These are phyloP conservation scores for Drosophila teissieri DNA, from an alignment of 1,140 invertebrate genomes.

Conservation along the genomic window DNA sequence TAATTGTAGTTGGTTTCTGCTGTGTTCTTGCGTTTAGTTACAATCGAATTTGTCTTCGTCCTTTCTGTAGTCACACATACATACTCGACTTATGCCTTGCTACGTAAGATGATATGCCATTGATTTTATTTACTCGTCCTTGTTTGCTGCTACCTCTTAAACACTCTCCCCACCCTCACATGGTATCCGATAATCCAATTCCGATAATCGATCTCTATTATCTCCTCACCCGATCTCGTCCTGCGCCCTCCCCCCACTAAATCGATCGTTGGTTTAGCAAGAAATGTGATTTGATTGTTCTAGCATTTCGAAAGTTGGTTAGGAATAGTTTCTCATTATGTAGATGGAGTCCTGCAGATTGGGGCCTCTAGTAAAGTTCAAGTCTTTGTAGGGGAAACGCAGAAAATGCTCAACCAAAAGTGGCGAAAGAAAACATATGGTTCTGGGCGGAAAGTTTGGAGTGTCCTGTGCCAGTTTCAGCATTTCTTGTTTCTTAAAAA, in stretches of 20 bases:
- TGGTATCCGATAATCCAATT: slow-evolving; percentile 11
- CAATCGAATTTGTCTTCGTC: slow-evolving; percentile 46
- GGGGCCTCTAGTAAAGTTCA: slow-evolving; percentile 48
- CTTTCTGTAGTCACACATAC: slow-evolving; percentile 40
- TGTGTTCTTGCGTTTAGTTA: slow-evolving; percentile 55
- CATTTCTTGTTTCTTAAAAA: slow-evolving; percentile 7
- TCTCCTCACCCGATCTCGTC: slow-evolving; percentile 6
- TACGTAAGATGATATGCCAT: slow-evolving; percentile 82
- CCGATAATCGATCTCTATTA: slow-evolving; percentile 9
- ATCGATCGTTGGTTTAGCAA: slow-evolving; percentile 68
- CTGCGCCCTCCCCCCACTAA: slow-evolving; percentile 30
- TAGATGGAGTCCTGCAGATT: slow-evolving; percentile 31
- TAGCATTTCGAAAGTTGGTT: slow-evolving; percentile 77
- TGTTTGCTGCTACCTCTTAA: slow-evolving; percentile 32
- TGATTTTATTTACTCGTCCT: slow-evolving; percentile 69
- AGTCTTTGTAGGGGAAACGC: slow-evolving; percentile 64
- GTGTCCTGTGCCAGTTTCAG: slow-evolving; percentile 54
- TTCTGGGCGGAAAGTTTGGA: slow-evolving; percentile 78
- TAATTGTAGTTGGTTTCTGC: slow-evolving; percentile 64
- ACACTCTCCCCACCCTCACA: slow-evolving; percentile 11
- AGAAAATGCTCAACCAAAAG: slow-evolving; percentile 39
- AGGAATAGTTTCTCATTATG: slow-evolving; percentile 59
- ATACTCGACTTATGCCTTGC: slow-evolving; percentile 44
- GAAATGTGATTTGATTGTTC: slow-evolving; percentile 79
- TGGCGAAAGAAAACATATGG: slow-evolving; percentile 34